Evolutionary conservation across 2,888 invertebrate genomes (phyloP).

Genomic region (Eutolmus rufibarbis): DNA sequence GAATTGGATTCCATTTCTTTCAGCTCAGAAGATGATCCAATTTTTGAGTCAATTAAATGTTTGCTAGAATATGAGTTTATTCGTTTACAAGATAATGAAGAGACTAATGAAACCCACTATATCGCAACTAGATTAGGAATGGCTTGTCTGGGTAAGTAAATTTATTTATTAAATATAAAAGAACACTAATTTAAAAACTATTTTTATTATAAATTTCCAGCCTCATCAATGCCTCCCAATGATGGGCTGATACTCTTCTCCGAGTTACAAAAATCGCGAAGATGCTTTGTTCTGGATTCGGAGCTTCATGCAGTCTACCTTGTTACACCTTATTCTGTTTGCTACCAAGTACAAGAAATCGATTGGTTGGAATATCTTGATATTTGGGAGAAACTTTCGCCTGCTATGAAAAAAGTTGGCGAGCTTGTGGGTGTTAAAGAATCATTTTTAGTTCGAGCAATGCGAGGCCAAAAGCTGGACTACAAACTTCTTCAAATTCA

Average conservation of each 20-base stretch:
- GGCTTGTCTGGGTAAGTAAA: constrained; percentile 75
- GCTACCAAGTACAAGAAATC: constrained; percentile 76
- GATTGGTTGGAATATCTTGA: constrained; percentile 84
- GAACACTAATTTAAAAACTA: background rate
- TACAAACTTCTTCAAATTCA: constrained; percentile 69
- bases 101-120: constrained; percentile 65
- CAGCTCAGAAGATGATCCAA: background rate
- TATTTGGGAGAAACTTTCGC: constrained; percentile 81
- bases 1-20: background rate
- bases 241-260: constrained; percentile 89
- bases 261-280: constrained; percentile 88
- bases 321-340: constrained; percentile 91
- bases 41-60: constrained; percentile 71
- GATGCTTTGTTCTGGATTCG: constrained; percentile 89
- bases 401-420: constrained; percentile 85
- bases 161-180: background rate
- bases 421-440: constrained; percentile 89
- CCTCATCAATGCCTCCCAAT: constrained; percentile 93
- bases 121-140: constrained; percentile 86
- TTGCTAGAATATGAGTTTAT: constrained; percentile 84
- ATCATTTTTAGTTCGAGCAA: constrained; percentile 79
- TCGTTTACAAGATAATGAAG: constrained; percentile 66
- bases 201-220: constrained; percentile 51
- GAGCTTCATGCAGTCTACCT: constrained; percentile 95
- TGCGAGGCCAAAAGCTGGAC: constrained; percentile 72